Conservation (phyloP, 2,113 vertebrate genomes). For the Hyaena hyaena region DNA sequence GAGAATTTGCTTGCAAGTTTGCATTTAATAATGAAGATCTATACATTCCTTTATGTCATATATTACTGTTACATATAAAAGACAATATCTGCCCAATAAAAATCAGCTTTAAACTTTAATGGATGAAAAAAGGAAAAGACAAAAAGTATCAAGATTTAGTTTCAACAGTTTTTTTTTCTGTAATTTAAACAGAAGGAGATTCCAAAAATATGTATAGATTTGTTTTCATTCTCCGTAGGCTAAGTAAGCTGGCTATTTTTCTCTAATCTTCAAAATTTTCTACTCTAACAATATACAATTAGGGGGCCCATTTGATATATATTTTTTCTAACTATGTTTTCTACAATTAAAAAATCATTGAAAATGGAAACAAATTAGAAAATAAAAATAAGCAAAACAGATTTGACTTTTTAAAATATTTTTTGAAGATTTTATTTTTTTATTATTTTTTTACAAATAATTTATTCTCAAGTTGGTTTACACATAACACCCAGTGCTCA, state of each 20-base stretch:
- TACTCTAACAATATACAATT: conserved; percentile 82
- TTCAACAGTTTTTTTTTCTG: conserved; percentile 39
- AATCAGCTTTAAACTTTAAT: background rate
- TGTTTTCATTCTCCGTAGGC: conserved; percentile 83
- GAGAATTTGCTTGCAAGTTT: background rate
- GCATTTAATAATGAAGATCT: background rate
- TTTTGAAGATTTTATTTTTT: background rate
- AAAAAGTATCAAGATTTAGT: background rate
- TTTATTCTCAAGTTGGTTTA: no score
- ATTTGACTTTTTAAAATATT: background rate
- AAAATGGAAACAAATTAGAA: conserved; percentile 66
- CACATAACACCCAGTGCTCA: no score
- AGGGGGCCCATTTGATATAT: conserved; percentile 68
- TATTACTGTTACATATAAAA: background rate
- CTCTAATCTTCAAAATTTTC: conserved; percentile 78
- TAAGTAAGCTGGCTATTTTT: conserved; percentile 80
- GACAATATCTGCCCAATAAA: background rate
- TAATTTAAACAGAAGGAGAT: conserved; percentile 87
- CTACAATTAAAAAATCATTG: conserved; percentile 68
- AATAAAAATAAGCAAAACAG: conserved; percentile 41
- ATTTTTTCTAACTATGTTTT: conserved; percentile 70
- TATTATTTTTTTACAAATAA: no score
- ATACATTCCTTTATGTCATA: background rate
- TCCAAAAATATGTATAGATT: conserved; percentile 86
- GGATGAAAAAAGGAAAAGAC: background rate